Percentiles rank a stretch among this genome's conserved stretches.
phyloP scores from a whole-genome alignment of 1,140 invertebrate genomes.

The Manduca sexta region DNA sequence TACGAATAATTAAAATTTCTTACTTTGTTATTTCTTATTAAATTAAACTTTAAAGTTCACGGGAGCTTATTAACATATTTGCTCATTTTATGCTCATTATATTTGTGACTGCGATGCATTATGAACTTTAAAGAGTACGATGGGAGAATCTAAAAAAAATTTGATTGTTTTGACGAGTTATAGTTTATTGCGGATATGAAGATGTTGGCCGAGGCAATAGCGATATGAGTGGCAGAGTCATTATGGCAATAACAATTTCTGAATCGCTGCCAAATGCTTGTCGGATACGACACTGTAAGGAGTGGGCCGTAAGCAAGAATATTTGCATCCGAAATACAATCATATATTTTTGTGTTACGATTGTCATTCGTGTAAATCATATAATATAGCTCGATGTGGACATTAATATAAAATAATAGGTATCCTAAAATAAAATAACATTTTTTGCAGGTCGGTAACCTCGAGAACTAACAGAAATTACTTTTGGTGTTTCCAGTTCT shows the following conservation, averaged over 20 bases:
- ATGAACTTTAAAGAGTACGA: no score
- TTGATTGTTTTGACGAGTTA: conserved; percentile 45
- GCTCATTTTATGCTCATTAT: conserved; percentile 7
- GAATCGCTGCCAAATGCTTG: conserved; percentile 55
- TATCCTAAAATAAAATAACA: conserved; percentile 1
- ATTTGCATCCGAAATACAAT: conserved; percentile 41
- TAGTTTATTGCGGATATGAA: conserved; percentile 48
- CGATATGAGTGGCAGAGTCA: conserved; percentile 61
- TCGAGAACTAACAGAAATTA: background rate
- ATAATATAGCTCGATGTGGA: conserved; percentile 6
- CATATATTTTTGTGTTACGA: conserved; percentile 22
- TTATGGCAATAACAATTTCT: conserved; percentile 64
- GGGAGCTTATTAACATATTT: conserved; percentile 17
- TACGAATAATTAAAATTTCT: conserved; percentile 67
- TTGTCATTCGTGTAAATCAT: conserved; percentile 26
- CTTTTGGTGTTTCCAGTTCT: no score
- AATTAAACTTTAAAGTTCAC: conserved; percentile 19
- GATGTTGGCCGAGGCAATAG: conserved; percentile 54
- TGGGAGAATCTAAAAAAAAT: no score
- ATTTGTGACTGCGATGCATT: no score
- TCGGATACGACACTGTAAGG: conserved; percentile 28
- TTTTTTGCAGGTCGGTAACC: background rate
- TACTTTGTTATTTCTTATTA: conserved; percentile 35
- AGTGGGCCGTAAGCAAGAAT: conserved; percentile 33
- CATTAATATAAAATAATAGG: conserved; percentile 2